These are phyloP conservation scores for Ptychadena robeensis DNA, from an alignment of 2,797 vertebrate genomes.

Conservation along the genomic window DNA sequence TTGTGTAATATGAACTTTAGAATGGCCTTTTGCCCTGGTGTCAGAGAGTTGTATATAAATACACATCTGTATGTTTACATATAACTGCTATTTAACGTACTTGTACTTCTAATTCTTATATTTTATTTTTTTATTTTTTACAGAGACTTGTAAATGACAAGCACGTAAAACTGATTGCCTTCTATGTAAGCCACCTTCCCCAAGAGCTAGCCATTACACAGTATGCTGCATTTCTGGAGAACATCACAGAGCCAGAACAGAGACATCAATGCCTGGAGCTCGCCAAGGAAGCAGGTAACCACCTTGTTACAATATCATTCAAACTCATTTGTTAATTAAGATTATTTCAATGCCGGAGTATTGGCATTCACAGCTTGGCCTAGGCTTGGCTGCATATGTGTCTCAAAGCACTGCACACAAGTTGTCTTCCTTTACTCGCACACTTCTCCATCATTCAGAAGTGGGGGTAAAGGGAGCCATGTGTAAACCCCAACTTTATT, in stretches of 20 bases:
- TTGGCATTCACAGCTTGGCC: too few species aligned
- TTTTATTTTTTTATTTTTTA: constrained; percentile 20
- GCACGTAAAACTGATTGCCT: constrained; percentile 87
- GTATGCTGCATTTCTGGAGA: constrained; percentile 89
- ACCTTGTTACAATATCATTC: neutral
- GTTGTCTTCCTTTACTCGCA: neutral
- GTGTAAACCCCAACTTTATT: neutral
- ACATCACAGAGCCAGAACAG: constrained; percentile 83
- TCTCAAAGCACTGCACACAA: too few species aligned
- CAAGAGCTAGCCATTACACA: constrained; percentile 81
- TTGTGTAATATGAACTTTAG: too few species aligned
- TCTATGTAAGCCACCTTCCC: constrained; percentile 91
- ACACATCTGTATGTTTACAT: too few species aligned
- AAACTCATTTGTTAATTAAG: neutral
- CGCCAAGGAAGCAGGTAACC: constrained; percentile 85
- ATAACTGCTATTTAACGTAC: too few species aligned
- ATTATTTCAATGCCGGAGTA: neutral
- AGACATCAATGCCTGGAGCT: constrained; percentile 88
- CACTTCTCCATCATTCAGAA: neutral
- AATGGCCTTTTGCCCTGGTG: too few species aligned
- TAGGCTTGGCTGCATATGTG: too few species aligned
- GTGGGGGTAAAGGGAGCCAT: neutral
- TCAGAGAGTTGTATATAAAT: too few species aligned
- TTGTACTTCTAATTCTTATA: neutral
- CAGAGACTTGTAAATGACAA: constrained; percentile 85